These are phyloP conservation scores for Agrochola litura DNA, from an alignment of 2,888 invertebrate species.

Conservation along the genomic window DNA sequence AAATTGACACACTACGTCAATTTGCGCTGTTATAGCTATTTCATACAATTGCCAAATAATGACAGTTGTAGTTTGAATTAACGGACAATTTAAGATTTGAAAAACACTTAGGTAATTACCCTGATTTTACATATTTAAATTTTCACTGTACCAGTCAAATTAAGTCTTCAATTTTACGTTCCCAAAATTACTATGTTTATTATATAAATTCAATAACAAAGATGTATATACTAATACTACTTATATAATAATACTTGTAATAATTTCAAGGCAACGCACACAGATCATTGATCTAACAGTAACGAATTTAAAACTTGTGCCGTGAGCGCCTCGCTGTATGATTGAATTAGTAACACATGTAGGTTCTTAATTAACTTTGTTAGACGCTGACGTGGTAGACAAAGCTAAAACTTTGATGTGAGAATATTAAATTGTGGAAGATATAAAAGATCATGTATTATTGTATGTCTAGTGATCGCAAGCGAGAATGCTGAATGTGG, in stretches of 20 bases:
- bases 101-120: too few species aligned
- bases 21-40: not conserved
- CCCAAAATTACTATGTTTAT: not conserved
- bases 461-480: not conserved
- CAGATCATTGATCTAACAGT: slow-evolving; percentile 39
- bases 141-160: too few species aligned
- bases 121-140: not conserved
- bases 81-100: not conserved
- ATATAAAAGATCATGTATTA: not conserved
- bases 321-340: slow-evolving; percentile 12
- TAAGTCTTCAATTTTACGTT: too few species aligned
- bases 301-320: slow-evolving; percentile 45
- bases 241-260: slow-evolving; percentile 6
- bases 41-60: not conserved
- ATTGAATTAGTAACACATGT: slow-evolving; percentile 38
- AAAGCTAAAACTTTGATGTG: slow-evolving; percentile 32
- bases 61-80: not conserved
- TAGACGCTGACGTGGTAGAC: slow-evolving; percentile 19
- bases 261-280: slow-evolving; percentile 11
- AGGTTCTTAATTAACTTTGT: slow-evolving; percentile 41
- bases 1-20: not conserved
- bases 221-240: too few species aligned
- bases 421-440: slow-evolving; percentile 16
- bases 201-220: not conserved
- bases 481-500: not conserved